phyloP scores from a whole-genome alignment of 2,888 invertebrate species.

The Cylloceria caligata region DNA sequence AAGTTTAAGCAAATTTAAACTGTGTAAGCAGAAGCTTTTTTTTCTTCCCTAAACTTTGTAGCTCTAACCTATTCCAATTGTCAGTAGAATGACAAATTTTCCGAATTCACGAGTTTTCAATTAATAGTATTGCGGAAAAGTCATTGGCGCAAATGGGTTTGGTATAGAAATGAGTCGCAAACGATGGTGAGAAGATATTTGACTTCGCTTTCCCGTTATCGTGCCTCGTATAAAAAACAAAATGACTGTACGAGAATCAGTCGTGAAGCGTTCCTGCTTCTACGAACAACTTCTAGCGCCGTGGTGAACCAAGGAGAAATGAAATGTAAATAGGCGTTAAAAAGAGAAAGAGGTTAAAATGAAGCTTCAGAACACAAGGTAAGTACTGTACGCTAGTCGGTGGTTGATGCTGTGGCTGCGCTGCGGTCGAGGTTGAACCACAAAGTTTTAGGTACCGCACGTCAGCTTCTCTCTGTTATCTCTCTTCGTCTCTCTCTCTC shows the following conservation, averaged over 20 bases:
- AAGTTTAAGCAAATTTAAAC: background rate
- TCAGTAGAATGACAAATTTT: constrained; percentile 1
- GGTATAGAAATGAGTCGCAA: constrained; percentile 15
- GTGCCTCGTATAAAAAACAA: background rate
- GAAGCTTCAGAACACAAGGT: background rate
- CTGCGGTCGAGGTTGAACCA: constrained; percentile 40
- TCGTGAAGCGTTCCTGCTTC: background rate
- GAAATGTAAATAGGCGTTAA: constrained; percentile 64
- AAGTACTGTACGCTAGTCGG: background rate
- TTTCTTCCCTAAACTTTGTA: background rate
- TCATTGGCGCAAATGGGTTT: background rate
- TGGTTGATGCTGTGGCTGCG: constrained; percentile 36
- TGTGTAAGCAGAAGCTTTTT: background rate
- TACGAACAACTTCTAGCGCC: background rate
- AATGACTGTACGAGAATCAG: background rate
- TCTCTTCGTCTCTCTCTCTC: background rate
- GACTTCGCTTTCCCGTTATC: background rate
- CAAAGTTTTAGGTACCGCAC: constrained; percentile 43
- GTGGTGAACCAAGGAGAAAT: constrained; percentile 34
- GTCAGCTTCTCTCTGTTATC: constrained; percentile 9
- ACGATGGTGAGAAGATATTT: constrained; percentile 47
- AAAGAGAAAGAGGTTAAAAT: constrained; percentile 33
- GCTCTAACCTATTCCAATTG: background rate
- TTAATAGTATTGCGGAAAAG: constrained; percentile 18
- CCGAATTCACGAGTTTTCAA: background rate